A percentile compares a stretch with the other conserved stretches of the same genome.
Evolutionary conservation across 2,113 vertebrate species (phyloP).

Genomic region (Fulica atra): DNA sequence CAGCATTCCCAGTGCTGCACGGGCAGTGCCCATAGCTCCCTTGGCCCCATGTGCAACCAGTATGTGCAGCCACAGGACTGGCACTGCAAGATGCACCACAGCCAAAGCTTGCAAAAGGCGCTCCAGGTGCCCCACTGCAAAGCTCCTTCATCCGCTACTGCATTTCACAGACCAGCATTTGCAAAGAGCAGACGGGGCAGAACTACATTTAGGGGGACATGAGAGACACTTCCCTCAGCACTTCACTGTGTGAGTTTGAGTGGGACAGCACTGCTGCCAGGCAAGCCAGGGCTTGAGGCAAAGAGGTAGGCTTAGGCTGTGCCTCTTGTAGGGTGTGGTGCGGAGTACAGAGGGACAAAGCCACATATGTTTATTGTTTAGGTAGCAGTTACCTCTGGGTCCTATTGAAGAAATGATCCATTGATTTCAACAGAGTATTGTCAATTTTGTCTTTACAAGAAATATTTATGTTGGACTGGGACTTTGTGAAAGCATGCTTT

Average conservation of each 20-base stretch:
- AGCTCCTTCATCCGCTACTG: not conserved
- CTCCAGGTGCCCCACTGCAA: not conserved
- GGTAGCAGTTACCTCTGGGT: not conserved
- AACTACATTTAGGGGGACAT: not conserved
- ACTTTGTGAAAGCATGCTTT: not conserved
- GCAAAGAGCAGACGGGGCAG: not conserved
- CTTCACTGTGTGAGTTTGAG: not conserved
- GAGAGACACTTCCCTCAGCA: not conserved
- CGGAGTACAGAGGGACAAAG: not conserved
- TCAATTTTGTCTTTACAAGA: not conserved
- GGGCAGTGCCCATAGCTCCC: accelerated
- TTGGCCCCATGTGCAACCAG: accelerated
- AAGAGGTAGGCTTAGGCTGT: not conserved
- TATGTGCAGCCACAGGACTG: accelerated
- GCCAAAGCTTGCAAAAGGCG: not conserved
- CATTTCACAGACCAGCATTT: not conserved
- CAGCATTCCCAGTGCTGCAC: accelerated
- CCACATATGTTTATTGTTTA: not conserved
- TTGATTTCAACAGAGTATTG: not conserved
- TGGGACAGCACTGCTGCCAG: not conserved
- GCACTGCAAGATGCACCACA: not conserved
- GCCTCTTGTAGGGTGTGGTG: accelerated
- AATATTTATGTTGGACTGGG: not conserved
- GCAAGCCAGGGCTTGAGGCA: not conserved
- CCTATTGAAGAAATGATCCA: not conserved